phyloP scores from a whole-genome alignment of 2,797 vertebrate species.

The Mormyrus hasselquistii region DNA sequence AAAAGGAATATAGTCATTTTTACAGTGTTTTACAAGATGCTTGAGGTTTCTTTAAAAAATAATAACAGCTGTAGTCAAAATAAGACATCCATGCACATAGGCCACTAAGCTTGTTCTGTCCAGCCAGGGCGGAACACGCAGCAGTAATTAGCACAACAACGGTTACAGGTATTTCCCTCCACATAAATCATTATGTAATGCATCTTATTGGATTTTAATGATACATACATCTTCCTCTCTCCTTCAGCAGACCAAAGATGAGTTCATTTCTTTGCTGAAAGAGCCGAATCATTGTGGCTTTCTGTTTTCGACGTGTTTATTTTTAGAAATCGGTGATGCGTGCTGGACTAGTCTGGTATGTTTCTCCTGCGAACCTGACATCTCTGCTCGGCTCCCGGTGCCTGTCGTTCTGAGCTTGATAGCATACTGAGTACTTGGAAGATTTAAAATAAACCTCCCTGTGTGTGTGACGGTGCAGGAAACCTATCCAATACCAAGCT shows the following conservation, averaged over 20 bases:
- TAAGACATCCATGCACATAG: not conserved
- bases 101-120: not conserved
- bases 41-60: not conserved
- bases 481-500: not conserved
- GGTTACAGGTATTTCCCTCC: not conserved
- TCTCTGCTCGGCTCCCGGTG: not conserved
- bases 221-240: not conserved
- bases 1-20: not conserved
- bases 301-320: not conserved
- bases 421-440: not conserved
- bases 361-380: too few species aligned
- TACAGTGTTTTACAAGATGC: not conserved
- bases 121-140: not conserved
- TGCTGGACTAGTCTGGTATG: not conserved
- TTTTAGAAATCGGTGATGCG: not conserved
- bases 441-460: not conserved
- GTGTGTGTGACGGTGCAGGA: not conserved
- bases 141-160: not conserved
- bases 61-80: not conserved
- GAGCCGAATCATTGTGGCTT: not conserved
- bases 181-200: not conserved
- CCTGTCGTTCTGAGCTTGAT: not conserved
- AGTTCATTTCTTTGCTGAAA: not conserved
- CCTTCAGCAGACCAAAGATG: not conserved
- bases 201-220: conserved; percentile 2